Percentiles rank a stretch among this genome's conserved stretches.
Evolutionary conservation across 2,797 vertebrate genomes (phyloP).

Genomic region (Phrynocephalus guinanensis): DNA sequence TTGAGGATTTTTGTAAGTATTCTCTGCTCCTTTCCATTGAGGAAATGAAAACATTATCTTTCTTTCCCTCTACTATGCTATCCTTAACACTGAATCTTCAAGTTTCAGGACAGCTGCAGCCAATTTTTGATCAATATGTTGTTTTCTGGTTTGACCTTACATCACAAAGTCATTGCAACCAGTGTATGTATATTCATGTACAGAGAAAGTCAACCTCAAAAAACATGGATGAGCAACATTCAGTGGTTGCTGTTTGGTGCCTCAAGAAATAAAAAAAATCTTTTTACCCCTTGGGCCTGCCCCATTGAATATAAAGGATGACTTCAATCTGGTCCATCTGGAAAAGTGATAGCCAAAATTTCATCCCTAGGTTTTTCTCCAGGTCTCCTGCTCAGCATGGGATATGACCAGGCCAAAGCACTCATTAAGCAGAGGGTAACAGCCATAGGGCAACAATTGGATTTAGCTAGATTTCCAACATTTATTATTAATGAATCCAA

Average conservation of each 20-base stretch:
- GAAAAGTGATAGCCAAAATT: too few species aligned
- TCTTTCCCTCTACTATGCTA: background rate
- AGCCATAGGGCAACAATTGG: too few species aligned
- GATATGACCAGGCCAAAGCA: too few species aligned
- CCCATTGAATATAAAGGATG: too few species aligned
- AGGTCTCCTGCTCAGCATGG: too few species aligned
- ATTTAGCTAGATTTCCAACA: too few species aligned
- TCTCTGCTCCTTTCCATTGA: background rate
- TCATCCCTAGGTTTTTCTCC: too few species aligned
- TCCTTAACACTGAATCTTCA: background rate
- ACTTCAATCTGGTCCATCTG: too few species aligned
- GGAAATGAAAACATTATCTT: slow-evolving; percentile 15
- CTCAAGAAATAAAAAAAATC: background rate
- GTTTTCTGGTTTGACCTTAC: background rate
- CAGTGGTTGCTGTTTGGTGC: background rate
- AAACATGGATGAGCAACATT: background rate
- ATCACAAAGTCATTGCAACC: background rate
- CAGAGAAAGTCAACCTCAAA: background rate
- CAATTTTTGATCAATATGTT: background rate
- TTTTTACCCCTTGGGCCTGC: too few species aligned
- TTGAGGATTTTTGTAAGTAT: background rate
- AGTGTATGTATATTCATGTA: background rate
- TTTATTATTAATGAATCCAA: too few species aligned
- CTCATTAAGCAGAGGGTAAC: too few species aligned
- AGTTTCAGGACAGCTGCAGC: background rate